These are phyloP conservation scores for Brachyrhaphis roseni DNA, from an alignment of 2,797 vertebrate species.

Conservation along the genomic window DNA sequence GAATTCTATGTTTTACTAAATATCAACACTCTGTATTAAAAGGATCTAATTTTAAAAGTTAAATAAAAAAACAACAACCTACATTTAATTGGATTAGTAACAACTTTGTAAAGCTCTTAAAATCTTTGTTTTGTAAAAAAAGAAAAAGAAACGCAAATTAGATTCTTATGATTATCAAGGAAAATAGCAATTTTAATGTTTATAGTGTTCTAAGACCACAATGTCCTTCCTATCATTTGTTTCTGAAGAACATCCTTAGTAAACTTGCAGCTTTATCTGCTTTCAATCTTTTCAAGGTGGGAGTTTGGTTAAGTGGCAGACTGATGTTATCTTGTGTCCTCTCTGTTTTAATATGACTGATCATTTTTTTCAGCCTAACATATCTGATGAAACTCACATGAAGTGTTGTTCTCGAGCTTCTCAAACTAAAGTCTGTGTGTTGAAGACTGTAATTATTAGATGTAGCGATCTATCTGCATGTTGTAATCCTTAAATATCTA, in stretches of 20 bases:
- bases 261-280: background rate
- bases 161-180: background rate
- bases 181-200: background rate
- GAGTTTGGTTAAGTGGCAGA: background rate
- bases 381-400: background rate
- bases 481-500: background rate
- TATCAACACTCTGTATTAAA: background rate
- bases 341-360: background rate
- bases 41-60: background rate
- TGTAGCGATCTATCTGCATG: background rate
- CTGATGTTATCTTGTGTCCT: background rate
- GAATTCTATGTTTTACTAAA: background rate
- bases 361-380: background rate
- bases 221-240: background rate
- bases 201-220: background rate
- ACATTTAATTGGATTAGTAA: background rate
- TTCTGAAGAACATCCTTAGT: background rate
- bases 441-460: background rate
- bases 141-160: background rate
- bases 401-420: background rate
- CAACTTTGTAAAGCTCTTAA: slow-evolving; percentile 1
- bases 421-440: background rate
- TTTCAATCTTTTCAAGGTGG: background rate
- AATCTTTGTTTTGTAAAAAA: background rate
- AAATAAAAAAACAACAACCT: background rate